A percentile compares a stretch with the other conserved stretches of the same genome.
Conservation (phyloP, 1,140 invertebrate genomes). For the Zaprionus camerounensis region DNA sequence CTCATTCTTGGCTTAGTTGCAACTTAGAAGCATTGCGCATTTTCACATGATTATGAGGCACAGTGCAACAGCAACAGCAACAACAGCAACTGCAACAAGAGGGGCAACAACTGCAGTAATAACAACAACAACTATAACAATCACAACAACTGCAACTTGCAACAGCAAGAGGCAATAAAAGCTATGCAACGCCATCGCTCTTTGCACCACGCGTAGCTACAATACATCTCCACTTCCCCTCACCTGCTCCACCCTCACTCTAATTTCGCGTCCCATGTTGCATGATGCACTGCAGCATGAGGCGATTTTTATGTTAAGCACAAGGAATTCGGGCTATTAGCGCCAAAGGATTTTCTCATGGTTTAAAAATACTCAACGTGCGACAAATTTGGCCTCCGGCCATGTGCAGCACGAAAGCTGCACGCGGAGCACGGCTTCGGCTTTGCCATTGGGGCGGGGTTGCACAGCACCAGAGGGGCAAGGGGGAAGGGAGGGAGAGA, state of each 20-base stretch:
- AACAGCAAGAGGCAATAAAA: constrained; percentile 56
- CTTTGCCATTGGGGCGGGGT: constrained; percentile 23
- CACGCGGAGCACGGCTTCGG: constrained; percentile 57
- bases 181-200: constrained; percentile 8
- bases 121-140: constrained; percentile 17
- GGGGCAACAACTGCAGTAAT: constrained; percentile 24
- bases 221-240: neutral
- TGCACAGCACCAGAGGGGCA: neutral
- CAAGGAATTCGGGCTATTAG: constrained; percentile 83
- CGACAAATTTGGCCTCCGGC: constrained; percentile 82
- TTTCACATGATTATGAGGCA: constrained; percentile 74
- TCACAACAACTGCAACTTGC: constrained; percentile 5
- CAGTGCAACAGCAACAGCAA: constrained; percentile 31
- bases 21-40: constrained; percentile 61
- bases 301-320: constrained; percentile 83
- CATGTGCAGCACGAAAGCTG: constrained; percentile 80
- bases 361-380: constrained; percentile 84
- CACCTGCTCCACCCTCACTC: neutral
- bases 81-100: constrained; percentile 12
- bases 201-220: neutral
- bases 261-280: constrained; percentile 50
- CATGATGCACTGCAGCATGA: constrained; percentile 72
- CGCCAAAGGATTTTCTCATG: constrained; percentile 84
- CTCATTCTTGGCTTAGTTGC: neutral
- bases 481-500: constrained; percentile 29